Evolutionary conservation across 2,113 vertebrate genomes (phyloP).

Genomic region (Stegostoma tigrinum): DNA sequence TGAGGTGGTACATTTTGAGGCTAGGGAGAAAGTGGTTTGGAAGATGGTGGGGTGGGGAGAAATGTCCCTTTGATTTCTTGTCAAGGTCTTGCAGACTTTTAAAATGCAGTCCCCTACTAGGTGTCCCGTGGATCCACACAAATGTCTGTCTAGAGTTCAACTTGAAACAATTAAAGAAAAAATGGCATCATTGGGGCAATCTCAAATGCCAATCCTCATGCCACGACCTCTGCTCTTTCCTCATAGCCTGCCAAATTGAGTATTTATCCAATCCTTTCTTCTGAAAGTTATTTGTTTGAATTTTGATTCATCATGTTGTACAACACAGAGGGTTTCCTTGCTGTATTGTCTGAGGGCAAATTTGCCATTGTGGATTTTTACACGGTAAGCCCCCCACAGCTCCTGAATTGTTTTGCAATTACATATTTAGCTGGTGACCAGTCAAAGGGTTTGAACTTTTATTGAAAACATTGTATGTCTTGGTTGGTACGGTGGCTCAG

Average conservation of each 20-base stretch:
- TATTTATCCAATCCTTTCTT: no score
- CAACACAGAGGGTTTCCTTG: no score
- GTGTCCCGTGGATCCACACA: background rate
- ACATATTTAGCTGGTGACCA: no score
- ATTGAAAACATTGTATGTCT: no score
- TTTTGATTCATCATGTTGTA: no score
- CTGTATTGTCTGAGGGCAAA: background rate
- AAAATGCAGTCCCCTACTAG: background rate
- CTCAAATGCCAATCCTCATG: background rate
- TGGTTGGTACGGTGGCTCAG: no score
- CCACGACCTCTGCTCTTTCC: no score
- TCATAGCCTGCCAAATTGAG: no score
- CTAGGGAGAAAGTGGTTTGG: background rate
- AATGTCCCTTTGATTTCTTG: background rate
- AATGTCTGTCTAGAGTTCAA: background rate
- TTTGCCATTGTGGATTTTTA: background rate
- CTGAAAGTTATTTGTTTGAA: no score
- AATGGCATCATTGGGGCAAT: background rate
- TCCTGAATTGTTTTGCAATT: no score
- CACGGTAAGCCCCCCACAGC: no score
- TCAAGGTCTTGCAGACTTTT: background rate
- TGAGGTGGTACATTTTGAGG: background rate
- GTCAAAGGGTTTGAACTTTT: no score
- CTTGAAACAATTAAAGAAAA: background rate
- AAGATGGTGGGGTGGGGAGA: background rate